phyloP scores from a whole-genome alignment of 2,888 invertebrate genomes.

The Scotopteryx bipunctaria region DNA sequence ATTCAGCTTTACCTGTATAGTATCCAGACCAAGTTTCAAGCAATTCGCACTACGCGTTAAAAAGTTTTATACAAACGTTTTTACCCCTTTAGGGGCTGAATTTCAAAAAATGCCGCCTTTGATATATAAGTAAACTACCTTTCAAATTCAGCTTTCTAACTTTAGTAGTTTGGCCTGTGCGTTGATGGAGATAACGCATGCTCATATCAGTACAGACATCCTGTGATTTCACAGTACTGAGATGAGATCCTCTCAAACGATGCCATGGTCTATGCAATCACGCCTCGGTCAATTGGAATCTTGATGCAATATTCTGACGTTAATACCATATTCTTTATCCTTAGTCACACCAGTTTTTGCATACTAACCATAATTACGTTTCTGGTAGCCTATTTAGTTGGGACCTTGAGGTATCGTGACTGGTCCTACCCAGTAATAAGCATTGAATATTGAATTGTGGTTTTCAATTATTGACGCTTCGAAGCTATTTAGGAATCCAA shows the following conservation, averaged over 20 bases:
- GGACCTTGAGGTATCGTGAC: slow-evolving; percentile 67
- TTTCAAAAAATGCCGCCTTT: too few relatives aligned
- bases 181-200: too few relatives aligned
- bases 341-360: slow-evolving; percentile 32
- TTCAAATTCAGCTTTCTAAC: too few relatives aligned
- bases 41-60: too few relatives aligned
- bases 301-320: slow-evolving; percentile 25
- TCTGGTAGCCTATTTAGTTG: slow-evolving; percentile 58
- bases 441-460: slow-evolving; percentile 50
- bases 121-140: too few relatives aligned
- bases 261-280: slow-evolving; percentile 28
- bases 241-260: slow-evolving; percentile 4
- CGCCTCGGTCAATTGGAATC: slow-evolving; percentile 10
- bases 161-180: too few relatives aligned
- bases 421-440: slow-evolving; percentile 52
- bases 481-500: slow-evolving; percentile 44
- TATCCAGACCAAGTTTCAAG: too few relatives aligned
- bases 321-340: slow-evolving; percentile 19
- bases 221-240: neutral
- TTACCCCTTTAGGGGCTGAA: too few relatives aligned
- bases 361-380: slow-evolving; percentile 52
- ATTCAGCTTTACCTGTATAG: too few relatives aligned
- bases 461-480: slow-evolving; percentile 62
- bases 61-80: too few relatives aligned
- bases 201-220: neutral